A percentile compares a stretch with the other conserved stretches of the same genome.
phyloP scores from a whole-genome alignment of 2,113 vertebrate genomes.

The Sturnira hondurensis region DNA sequence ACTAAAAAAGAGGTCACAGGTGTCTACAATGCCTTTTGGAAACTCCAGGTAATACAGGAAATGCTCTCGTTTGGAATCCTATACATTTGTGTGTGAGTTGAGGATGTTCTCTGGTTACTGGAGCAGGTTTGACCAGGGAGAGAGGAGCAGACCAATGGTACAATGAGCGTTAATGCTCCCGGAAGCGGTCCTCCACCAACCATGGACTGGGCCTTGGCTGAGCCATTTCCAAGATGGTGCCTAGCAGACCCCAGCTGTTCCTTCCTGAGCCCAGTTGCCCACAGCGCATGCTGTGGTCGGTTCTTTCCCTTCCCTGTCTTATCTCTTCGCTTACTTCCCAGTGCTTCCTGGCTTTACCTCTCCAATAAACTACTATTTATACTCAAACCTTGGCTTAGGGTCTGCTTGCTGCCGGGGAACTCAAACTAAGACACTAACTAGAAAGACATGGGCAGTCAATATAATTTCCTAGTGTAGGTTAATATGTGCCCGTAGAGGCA shows the following conservation, averaged over 20 bases:
- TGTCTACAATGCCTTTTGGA: background rate
- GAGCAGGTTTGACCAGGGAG: background rate
- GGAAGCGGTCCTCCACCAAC: background rate
- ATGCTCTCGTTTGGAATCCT: conserved; percentile 3
- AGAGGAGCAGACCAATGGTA: background rate
- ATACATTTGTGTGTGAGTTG: background rate
- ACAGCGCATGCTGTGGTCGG: background rate
- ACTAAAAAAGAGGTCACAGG: background rate
- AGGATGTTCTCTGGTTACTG: background rate
- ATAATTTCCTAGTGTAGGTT: background rate
- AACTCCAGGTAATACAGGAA: background rate
- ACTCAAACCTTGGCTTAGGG: background rate
- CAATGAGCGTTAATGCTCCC: background rate
- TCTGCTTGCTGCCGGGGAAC: background rate
- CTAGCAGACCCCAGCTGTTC: background rate
- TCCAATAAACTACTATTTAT: background rate
- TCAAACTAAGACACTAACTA: background rate
- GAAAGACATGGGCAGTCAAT: background rate
- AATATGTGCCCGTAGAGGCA: background rate
- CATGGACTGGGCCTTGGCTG: background rate
- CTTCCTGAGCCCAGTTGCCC: background rate
- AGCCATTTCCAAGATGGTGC: background rate
- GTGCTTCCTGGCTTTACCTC: background rate
- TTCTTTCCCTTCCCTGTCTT: background rate
- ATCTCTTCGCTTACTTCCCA: background rate